Evolutionary conservation across 2,797 vertebrate genomes (phyloP).

Genomic region (Siniperca undulata): DNA sequence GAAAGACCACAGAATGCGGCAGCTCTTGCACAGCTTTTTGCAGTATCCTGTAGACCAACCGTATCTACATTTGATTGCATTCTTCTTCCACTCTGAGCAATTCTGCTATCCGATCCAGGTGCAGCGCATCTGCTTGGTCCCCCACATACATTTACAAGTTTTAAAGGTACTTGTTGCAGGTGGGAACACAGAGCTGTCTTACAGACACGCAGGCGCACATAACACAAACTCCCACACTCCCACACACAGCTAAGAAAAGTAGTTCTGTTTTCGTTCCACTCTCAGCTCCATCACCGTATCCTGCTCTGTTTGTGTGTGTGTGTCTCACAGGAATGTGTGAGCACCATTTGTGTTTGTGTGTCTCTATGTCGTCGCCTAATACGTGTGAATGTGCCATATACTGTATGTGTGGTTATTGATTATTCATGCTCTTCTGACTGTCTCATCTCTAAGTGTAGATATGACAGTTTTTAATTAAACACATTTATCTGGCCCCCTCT

Average conservation of each 20-base stretch:
- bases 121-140: slow-evolving; percentile 49
- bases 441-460: slow-evolving; percentile 84
- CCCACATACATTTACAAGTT: slow-evolving; percentile 31
- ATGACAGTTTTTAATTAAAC: slow-evolving; percentile 90
- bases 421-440: slow-evolving; percentile 76
- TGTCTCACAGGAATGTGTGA: slow-evolving; percentile 8
- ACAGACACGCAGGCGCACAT: not conserved
- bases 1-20: slow-evolving; percentile 31
- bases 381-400: slow-evolving; percentile 18
- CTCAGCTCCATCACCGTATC: slow-evolving; percentile 18
- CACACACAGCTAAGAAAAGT: slow-evolving; percentile 20
- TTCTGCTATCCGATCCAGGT: slow-evolving; percentile 29
- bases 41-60: slow-evolving; percentile 21
- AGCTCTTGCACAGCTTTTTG: slow-evolving; percentile 43
- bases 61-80: slow-evolving; percentile 37
- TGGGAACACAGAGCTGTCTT: slow-evolving; percentile 32
- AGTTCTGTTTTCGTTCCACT: slow-evolving; percentile 36
- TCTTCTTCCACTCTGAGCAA: slow-evolving; percentile 28
- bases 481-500: slow-evolving; percentile 85
- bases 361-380: slow-evolving; percentile 18
- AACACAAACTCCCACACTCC: slow-evolving; percentile 17
- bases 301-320: slow-evolving; percentile 18
- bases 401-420: slow-evolving; percentile 80
- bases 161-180: slow-evolving; percentile 47
- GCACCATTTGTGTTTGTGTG: slow-evolving; percentile 19